These are phyloP conservation scores for Procambarus clarkii DNA, from an alignment of 1,140 invertebrate species.

Conservation along the genomic window DNA sequence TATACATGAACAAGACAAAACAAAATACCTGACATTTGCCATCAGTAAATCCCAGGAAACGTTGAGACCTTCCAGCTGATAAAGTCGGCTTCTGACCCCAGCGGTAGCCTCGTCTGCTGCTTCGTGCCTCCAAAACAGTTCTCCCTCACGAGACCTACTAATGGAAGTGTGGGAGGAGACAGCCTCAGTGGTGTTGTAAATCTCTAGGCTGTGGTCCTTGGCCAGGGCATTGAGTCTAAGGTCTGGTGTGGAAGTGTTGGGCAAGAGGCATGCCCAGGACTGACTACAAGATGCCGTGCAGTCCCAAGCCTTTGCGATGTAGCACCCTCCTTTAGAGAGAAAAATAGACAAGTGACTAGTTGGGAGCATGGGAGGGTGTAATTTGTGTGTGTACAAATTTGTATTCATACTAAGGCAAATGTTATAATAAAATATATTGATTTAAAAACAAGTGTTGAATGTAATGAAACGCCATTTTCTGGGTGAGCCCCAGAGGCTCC, in stretches of 20 bases:
- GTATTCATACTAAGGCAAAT: too few relatives aligned
- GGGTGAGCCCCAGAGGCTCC: too few relatives aligned
- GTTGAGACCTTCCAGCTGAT: not conserved
- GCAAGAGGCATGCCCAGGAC: conserved; percentile 7
- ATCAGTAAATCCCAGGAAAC: not conserved
- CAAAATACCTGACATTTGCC: not conserved
- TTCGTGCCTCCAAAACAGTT: not conserved
- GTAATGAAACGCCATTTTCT: too few relatives aligned
- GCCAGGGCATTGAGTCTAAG: not conserved
- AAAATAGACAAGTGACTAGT: not conserved
- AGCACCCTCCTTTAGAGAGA: conserved; percentile 13
- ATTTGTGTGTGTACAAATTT: too few relatives aligned
- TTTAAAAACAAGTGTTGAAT: too few relatives aligned
- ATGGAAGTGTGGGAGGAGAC: not conserved
- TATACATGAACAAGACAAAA: too few relatives aligned
- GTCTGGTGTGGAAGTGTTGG: not conserved
- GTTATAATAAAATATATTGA: too few relatives aligned
- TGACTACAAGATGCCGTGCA: conserved; percentile 25
- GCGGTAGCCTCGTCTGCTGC: not conserved
- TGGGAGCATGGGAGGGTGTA: too few relatives aligned
- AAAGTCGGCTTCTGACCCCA: not conserved
- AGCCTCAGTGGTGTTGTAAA: not conserved
- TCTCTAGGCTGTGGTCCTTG: not conserved
- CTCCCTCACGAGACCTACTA: not conserved
- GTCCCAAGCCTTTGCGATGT: conserved; percentile 37